Evolutionary conservation across 2,888 invertebrate genomes (phyloP).

Genomic region (Coronaproctus castanopsis): DNA sequence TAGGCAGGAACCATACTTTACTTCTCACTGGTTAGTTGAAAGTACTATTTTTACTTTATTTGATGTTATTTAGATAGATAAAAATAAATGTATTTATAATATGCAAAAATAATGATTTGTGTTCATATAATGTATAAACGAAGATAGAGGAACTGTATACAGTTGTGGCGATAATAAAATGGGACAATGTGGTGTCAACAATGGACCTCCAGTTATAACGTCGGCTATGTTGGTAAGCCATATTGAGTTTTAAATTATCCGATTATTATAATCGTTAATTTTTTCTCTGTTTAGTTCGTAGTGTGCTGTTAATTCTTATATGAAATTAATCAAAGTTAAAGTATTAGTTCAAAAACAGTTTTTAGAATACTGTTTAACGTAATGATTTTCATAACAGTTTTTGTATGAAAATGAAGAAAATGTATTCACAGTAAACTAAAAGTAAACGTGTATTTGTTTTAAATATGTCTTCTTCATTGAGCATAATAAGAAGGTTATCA

Average conservation of each 20-base stretch:
- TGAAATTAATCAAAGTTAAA: not conserved
- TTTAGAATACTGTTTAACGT: too few species aligned
- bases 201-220: slow-evolving; percentile 27
- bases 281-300: too few species aligned
- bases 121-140: not conserved
- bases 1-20: slow-evolving; percentile 69
- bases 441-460: too few species aligned
- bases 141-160: slow-evolving; percentile 66
- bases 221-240: slow-evolving; percentile 30
- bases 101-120: not conserved
- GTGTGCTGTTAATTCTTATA: not conserved
- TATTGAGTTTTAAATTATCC: not conserved
- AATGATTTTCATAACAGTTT: too few species aligned
- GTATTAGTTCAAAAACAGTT: not conserved
- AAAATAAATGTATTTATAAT: not conserved
- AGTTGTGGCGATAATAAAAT: slow-evolving; percentile 80
- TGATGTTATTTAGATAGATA: not conserved
- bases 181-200: slow-evolving; percentile 69
- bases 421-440: too few species aligned
- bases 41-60: too few species aligned
- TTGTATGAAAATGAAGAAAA: too few species aligned
- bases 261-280: not conserved
- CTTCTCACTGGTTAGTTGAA: slow-evolving; percentile 50
- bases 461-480: too few species aligned
- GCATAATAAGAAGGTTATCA: too few species aligned